Conservation (phyloP, 2,113 vertebrate genomes). For the Ctenomys sociabilis region DNA sequence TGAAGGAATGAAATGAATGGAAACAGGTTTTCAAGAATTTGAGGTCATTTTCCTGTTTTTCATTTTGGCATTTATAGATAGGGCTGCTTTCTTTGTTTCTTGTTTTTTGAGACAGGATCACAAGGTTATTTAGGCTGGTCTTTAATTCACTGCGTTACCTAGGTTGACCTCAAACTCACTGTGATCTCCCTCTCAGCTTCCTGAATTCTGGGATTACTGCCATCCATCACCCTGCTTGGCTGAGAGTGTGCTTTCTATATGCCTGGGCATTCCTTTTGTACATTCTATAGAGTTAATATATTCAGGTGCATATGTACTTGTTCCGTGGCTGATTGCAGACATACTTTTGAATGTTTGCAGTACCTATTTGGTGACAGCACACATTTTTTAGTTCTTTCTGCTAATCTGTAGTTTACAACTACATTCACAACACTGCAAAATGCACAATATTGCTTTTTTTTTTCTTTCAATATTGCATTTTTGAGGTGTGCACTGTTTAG, state of each 20-base stretch:
- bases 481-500: neutral
- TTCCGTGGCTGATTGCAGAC: neutral
- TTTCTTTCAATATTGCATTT: neutral
- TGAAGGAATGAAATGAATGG: neutral
- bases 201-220: neutral
- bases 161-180: neutral
- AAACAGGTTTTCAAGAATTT: slow-evolving; percentile 38
- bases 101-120: neutral
- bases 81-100: neutral
- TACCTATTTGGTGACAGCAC: slow-evolving; percentile 26
- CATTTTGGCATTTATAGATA: slow-evolving; percentile 1
- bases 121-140: neutral
- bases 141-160: neutral
- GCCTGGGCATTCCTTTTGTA: neutral
- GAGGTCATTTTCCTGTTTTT: slow-evolving; percentile 29
- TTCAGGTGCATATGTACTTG: neutral
- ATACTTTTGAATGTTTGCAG: slow-evolving; percentile 45
- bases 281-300: neutral
- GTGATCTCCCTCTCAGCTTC: neutral
- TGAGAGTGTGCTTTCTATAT: neutral
- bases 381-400: neutral
- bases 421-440: slow-evolving; percentile 9
- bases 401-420: slow-evolving; percentile 14
- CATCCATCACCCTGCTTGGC: neutral
- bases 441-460: neutral